Conservation (phyloP, 1,140 invertebrate genomes). For the Dendrolimus kikuchii region DNA sequence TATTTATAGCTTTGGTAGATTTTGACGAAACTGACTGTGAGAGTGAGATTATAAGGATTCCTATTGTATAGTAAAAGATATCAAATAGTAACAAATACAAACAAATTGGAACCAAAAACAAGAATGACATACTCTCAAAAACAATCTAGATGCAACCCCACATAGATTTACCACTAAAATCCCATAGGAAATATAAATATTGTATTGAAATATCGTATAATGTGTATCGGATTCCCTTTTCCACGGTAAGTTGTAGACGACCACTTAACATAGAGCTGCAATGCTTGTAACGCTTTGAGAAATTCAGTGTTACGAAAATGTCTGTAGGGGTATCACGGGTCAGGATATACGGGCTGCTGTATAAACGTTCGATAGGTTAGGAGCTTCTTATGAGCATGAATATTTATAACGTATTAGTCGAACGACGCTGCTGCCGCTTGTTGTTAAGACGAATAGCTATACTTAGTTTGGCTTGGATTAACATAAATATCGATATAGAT, state of each 20-base stretch:
- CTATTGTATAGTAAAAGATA: too few relatives aligned
- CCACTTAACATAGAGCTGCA: constrained; percentile 25
- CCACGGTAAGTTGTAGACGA: constrained; percentile 29
- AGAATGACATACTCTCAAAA: neutral
- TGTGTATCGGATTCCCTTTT: constrained; percentile 51
- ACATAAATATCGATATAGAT: too few relatives aligned
- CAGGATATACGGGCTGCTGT: constrained; percentile 24
- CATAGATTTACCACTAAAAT: constrained; percentile 33
- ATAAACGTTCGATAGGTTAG: constrained; percentile 54
- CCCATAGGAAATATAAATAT: constrained; percentile 63
- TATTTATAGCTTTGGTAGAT: too few relatives aligned
- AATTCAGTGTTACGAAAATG: constrained; percentile 7
- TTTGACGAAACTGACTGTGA: too few relatives aligned
- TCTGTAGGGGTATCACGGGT: constrained; percentile 14
- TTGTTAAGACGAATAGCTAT: constrained; percentile 20
- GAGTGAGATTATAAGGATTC: too few relatives aligned
- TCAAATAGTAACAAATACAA: too few relatives aligned
- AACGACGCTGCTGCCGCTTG: constrained; percentile 33
- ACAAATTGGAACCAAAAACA: too few relatives aligned
- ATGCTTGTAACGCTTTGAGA: constrained; percentile 1
- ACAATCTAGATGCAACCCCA: constrained; percentile 5
- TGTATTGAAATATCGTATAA: constrained; percentile 64
- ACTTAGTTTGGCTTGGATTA: too few relatives aligned
- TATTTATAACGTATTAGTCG: constrained; percentile 65
- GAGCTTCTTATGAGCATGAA: constrained; percentile 65